phyloP scores from a whole-genome alignment of 2,888 invertebrate species.

The Pteria penguin region DNA sequence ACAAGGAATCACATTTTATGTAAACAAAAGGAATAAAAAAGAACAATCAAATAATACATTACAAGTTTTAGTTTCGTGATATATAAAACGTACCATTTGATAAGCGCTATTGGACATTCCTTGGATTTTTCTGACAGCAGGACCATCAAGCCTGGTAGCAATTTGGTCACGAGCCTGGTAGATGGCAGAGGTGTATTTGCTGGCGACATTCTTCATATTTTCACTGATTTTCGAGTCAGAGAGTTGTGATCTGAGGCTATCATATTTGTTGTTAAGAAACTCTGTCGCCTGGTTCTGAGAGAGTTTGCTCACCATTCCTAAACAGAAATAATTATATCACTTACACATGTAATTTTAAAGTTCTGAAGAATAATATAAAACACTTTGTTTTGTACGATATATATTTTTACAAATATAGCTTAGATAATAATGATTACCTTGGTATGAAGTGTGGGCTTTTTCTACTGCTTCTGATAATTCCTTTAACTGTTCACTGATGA shows the following conservation, averaged over 20 bases:
- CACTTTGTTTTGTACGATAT: not conserved
- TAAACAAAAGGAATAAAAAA: no score
- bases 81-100: not conserved
- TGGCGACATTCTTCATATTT: not conserved
- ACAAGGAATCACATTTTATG: not conserved
- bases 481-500: slow-evolving; percentile 13
- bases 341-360: not conserved
- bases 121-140: not conserved
- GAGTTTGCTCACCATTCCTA: not conserved
- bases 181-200: not conserved
- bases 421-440: slow-evolving; percentile 8
- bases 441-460: slow-evolving; percentile 8
- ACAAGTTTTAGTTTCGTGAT: not conserved
- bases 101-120: not conserved
- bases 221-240: not conserved
- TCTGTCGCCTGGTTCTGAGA: not conserved
- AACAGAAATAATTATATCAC: not conserved
- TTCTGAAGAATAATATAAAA: not conserved
- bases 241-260: not conserved
- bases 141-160: not conserved
- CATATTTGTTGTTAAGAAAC: not conserved
- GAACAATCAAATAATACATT: not conserved
- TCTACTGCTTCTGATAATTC: slow-evolving; percentile 13
- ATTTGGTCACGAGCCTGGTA: not conserved
- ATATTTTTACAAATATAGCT: not conserved